A percentile compares a stretch with the other conserved stretches of the same genome.
Evolutionary conservation across 1,140 invertebrate species (phyloP).

Genomic region (Leptinotarsa undecemlineata): DNA sequence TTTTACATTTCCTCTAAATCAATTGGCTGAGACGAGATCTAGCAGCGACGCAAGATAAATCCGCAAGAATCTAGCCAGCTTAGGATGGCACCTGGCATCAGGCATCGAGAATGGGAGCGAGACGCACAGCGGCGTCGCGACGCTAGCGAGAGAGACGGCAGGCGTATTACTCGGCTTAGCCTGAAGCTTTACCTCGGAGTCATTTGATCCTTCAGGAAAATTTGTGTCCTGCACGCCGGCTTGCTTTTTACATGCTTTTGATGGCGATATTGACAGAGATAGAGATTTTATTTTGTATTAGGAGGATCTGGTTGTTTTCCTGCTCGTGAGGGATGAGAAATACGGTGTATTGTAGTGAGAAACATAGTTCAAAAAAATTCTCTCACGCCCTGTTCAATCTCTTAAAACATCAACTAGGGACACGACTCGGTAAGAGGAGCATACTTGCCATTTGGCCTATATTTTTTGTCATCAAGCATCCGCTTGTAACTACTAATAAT

Average conservation of each 20-base stretch:
- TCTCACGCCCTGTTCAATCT: no score
- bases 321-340: no score
- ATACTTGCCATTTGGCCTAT: no score
- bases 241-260: constrained; percentile 34
- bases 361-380: no score
- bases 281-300: not conserved
- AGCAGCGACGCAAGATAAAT: constrained; percentile 45
- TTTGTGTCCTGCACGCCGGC: constrained; percentile 39
- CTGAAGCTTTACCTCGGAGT: constrained; percentile 43
- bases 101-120: constrained; percentile 37
- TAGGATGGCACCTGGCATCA: constrained; percentile 46
- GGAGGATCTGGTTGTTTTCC: no score
- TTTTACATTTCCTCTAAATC: constrained; percentile 39
- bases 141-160: constrained; percentile 28
- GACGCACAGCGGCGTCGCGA: constrained; percentile 27
- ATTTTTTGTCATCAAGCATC: no score
- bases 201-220: constrained; percentile 47
- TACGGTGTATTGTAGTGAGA: no score
- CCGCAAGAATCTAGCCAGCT: constrained; percentile 43
- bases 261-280: constrained; percentile 9
- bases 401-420: no score
- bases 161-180: constrained; percentile 43
- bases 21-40: constrained; percentile 42
- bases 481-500: no score
- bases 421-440: no score